Percentiles rank a stretch among this genome's conserved stretches.
Conservation (phyloP, 2,113 vertebrate genomes). For the Cardinalis cardinalis region DNA sequence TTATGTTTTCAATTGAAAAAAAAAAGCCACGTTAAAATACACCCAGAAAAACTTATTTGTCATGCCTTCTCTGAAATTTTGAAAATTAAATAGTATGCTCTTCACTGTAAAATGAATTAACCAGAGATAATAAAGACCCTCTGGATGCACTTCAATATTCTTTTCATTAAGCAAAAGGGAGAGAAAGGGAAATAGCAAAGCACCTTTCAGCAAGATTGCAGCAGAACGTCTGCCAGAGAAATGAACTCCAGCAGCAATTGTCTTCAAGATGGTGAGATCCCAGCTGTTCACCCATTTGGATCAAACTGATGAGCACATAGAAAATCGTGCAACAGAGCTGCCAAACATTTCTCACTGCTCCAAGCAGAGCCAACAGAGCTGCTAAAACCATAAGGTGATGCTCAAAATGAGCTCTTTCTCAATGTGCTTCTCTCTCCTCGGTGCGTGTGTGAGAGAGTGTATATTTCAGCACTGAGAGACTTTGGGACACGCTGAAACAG, state of each 20-base stretch:
- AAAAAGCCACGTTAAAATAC: not conserved
- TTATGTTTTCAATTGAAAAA: not conserved
- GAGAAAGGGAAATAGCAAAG: conserved; percentile 3
- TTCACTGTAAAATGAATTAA: not conserved
- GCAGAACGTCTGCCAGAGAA: conserved; percentile 11
- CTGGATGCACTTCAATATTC: not conserved
- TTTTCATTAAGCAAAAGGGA: conserved; percentile 13
- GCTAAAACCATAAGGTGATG: conserved; percentile 51
- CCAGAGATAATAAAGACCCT: not conserved
- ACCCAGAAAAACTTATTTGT: not conserved
- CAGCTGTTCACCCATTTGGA: conserved; percentile 67
- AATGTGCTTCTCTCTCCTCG: not conserved
- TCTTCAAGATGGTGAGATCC: conserved; percentile 47
- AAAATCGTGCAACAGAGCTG: conserved; percentile 11
- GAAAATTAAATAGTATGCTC: not conserved
- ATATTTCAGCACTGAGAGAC: conserved; percentile 34
- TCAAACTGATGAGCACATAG: conserved; percentile 23
- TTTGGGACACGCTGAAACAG: not conserved
- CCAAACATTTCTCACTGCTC: conserved; percentile 48
- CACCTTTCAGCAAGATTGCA: not conserved
- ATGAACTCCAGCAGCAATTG: conserved; percentile 23
- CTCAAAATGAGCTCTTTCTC: conserved; percentile 7
- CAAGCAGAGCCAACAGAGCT: conserved; percentile 8
- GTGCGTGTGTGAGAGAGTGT: not conserved
- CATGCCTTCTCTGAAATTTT: not conserved